phyloP scores from a whole-genome alignment of 1,140 invertebrate genomes.

The Meteorus sp. region DNA sequence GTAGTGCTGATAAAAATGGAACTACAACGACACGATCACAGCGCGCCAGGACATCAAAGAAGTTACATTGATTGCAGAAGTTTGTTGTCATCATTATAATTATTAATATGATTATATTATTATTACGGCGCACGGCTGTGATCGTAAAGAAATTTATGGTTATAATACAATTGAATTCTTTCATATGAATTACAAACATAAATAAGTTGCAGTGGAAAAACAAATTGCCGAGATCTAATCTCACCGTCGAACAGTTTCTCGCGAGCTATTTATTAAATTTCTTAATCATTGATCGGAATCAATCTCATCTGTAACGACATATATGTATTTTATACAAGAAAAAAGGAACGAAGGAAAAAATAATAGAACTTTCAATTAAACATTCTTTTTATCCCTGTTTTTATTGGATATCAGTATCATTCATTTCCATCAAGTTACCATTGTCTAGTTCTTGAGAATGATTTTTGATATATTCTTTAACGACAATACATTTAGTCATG shows the following conservation, averaged over 20 bases:
- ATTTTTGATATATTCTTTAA: constrained; percentile 63
- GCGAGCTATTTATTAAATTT: too few relatives aligned
- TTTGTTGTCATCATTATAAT: constrained; percentile 1
- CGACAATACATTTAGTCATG: constrained; percentile 77
- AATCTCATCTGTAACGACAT: background rate
- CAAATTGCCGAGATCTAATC: too few relatives aligned
- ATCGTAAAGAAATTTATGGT: too few relatives aligned
- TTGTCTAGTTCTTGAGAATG: constrained; percentile 27
- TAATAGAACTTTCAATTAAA: background rate
- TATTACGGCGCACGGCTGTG: too few relatives aligned
- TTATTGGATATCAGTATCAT: background rate
- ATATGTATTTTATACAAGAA: background rate
- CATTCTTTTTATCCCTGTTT: background rate
- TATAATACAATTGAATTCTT: too few relatives aligned
- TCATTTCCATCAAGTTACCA: background rate
- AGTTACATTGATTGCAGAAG: constrained; percentile 44
- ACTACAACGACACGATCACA: constrained; percentile 51
- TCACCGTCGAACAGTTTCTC: too few relatives aligned
- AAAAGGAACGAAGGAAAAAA: background rate
- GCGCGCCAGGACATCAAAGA: constrained; percentile 55
- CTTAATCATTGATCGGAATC: background rate
- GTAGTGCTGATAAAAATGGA: constrained; percentile 55
- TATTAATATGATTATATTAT: background rate
- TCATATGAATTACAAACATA: too few relatives aligned
- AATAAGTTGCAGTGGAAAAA: too few relatives aligned